Evolutionary conservation across 2,888 invertebrate genomes (phyloP), one percentile per base, ranked within the genome.

Genomic region (Cantharis lateralis): DNA sequence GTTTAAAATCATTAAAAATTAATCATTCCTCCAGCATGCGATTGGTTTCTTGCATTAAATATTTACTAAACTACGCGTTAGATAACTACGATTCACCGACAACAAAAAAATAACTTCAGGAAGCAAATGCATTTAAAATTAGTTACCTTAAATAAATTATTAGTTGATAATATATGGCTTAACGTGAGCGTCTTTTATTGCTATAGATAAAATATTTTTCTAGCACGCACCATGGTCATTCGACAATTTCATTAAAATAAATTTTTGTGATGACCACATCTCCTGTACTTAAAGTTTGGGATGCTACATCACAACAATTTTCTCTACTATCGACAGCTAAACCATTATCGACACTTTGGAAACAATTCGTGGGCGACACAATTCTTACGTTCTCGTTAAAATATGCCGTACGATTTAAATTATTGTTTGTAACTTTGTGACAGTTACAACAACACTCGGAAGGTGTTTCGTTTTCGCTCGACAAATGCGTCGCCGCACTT

Each of bases 231-330:
- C 48, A n/a, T 48, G n/a, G 48, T 48, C 48, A 85, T 70, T 86
- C 85, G 15, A 82, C 82, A 62, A 82, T 73, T 80, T 88, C 88
- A 79, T 86, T 86, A 82, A 88, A 88, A 83, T 84, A 93, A 84
- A 96, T 95, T 88, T 95, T 94, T 66, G 96, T 96, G 84, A 97
- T 96, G 73, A 96, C 96, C 85, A 97, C 95, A 87, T 97, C 97
- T 70, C 97, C 97, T 15, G 97, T 97, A 86, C 96, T 96, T 68
- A 96, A 90, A 1, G 97, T 97, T 88, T 97, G 97, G 76, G 94
- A 93, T 32, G 93, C 93, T 77, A 92, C 91, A 82, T 92, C 92
- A 13, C 80, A 86, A 87, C 87, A 89, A 88, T 86, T 89, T 76
- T 84, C 86, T 87, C 89, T 90, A 48, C 48, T 48, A 85, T 88